A percentile compares a stretch with the other conserved stretches of the same genome.
phyloP scores from a whole-genome alignment of 2,888 invertebrate species.

The Tipula unca region DNA sequence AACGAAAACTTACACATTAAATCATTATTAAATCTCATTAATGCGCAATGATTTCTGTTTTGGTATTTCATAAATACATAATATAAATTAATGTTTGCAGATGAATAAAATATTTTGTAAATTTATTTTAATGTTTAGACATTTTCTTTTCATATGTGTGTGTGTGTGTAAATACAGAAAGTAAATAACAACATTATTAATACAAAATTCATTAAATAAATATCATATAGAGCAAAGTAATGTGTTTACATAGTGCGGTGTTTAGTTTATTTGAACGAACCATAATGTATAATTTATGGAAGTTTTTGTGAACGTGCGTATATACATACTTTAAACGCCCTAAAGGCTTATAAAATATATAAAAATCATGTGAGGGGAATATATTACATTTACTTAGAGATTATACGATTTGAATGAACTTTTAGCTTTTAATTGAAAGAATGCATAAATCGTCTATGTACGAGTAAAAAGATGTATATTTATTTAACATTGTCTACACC shows the following conservation, averaged over 20 bases:
- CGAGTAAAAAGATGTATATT: background rate
- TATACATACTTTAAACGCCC: background rate
- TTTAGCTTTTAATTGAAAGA: background rate
- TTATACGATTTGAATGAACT: background rate
- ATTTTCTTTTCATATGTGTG: background rate
- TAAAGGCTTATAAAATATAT: background rate
- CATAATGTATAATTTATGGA: background rate
- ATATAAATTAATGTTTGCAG: background rate
- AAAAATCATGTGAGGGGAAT: background rate
- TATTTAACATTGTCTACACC: background rate
- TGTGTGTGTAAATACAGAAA: background rate
- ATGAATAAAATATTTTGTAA: background rate
- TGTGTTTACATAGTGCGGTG: background rate
- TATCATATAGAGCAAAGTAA: background rate
- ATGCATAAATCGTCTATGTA: background rate
- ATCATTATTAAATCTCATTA: background rate
- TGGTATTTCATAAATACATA: background rate
- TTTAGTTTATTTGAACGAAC: background rate
- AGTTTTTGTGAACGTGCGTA: background rate
- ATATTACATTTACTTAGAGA: too few relatives aligned
- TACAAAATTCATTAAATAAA: background rate
- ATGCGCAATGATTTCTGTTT: background rate
- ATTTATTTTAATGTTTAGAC: background rate
- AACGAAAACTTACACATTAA: background rate
- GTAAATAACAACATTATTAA: background rate